Evolutionary conservation across 2,888 invertebrate genomes (phyloP), one percentile per base, ranked within the genome.

Genomic region (Monoplex corrugatus): DNA sequence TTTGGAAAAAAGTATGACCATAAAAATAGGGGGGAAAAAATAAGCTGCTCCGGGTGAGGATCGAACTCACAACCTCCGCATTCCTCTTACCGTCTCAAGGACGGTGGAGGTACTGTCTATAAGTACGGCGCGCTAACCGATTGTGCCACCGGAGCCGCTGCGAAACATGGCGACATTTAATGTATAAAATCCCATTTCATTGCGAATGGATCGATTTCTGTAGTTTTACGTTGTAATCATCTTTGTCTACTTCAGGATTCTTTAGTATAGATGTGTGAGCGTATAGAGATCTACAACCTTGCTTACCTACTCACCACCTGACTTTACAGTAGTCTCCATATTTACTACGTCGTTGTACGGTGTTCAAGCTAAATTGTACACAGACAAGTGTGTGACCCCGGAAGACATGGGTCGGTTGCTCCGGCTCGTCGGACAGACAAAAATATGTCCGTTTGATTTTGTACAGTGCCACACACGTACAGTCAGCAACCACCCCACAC

Each of bases 41-140:
- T 45, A 75, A 89, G 87, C 91, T 98, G 98, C 98, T 98, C 98
- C 98, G 98, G 98, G 98, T 98, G 98, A 98, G 98, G 98, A 98
- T 98, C 98, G 98, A 98, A 98, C 98, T 98, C 98, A 98, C 98
- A 98, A 98, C 98, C 98, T 98, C 98, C 93, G 93, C 93, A 98
- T 98, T 96, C 98, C 98, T 98, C 98, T 63, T 98, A 98, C 92
- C 93, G 92, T 92, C 91, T 88, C 89, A 80, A 90, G 90, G 92
- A 92, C 92, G 92, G 93, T 92, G 93, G 92, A 97, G 97, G 97
- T 97, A 98, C 98, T 98, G 98, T 97, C 98, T 98, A 98, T 98
- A 99, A 99, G 98, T 98, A 99, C 98, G 98, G 98, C 98, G 98
- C 98, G 98, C 98, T 99, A 98, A 98, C 98, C 98, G 98, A 98